Conservation (phyloP, 2,113 vertebrate genomes). For the Nyctibius bracteatus region DNA sequence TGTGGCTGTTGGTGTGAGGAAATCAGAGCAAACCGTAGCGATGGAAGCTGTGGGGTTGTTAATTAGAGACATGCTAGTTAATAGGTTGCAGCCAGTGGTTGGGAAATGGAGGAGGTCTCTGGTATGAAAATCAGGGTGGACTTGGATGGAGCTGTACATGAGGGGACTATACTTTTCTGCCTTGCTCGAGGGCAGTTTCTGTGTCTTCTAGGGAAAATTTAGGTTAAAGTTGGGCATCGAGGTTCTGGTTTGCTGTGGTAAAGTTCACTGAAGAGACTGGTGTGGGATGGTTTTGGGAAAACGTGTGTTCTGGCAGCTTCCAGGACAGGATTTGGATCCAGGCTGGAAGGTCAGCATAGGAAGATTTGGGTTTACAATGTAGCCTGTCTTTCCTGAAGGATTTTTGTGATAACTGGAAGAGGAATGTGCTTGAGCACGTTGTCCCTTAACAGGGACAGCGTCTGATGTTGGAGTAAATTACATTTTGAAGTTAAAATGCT, state of each 20-base stretch:
- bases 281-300: background rate
- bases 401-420: background rate
- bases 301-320: background rate
- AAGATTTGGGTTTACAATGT: fast-evolving
- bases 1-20: background rate
- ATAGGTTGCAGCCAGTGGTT: background rate
- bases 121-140: background rate
- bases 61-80: background rate
- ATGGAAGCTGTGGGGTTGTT: background rate
- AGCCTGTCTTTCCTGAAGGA: background rate
- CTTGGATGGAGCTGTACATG: fast-evolving
- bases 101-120: background rate
- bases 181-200: background rate
- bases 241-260: background rate
- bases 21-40: background rate
- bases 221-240: background rate
- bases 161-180: background rate
- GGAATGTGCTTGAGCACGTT: background rate
- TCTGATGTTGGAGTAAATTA: background rate
- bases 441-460: background rate
- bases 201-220: background rate
- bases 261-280: background rate
- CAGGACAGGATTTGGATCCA: background rate
- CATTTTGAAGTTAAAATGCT: background rate
- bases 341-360: fast-evolving